A percentile compares a stretch with the other conserved stretches of the same genome.
Conservation (phyloP, 2,888 invertebrate species). For the Sesia apiformis region DNA sequence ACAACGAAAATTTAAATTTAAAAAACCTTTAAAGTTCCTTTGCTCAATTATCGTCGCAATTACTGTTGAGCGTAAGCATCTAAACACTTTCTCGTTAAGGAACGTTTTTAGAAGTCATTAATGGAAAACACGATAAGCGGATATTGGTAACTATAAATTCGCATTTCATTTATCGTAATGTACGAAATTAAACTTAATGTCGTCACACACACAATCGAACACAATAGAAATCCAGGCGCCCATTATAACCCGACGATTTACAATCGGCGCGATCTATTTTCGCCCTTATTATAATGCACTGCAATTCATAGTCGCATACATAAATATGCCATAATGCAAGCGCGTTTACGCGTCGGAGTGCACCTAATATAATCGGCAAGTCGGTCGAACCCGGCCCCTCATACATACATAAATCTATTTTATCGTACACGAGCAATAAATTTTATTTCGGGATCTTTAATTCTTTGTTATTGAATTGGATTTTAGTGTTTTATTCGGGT, state of each 20-base stretch:
- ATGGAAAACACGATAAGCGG: background rate
- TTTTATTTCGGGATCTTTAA: constrained; percentile 75
- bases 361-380: constrained; percentile 54
- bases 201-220: background rate
- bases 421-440: constrained; percentile 72
- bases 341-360: constrained; percentile 19
- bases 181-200: background rate
- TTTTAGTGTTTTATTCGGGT: constrained; percentile 74
- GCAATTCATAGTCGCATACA: background rate
- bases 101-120: background rate
- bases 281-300: background rate
- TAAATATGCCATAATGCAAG: constrained; percentile 5
- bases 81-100: no score
- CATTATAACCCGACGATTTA: background rate
- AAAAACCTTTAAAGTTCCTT: no score
- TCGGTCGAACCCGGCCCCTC: constrained; percentile 26
- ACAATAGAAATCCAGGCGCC: background rate
- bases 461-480: constrained; percentile 75
- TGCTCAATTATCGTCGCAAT: no score
- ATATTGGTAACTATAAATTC: background rate
- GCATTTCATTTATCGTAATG: background rate
- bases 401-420: constrained; percentile 71
- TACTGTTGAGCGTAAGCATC: no score
- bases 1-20: no score
- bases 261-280: background rate